Evolutionary conservation across 2,113 vertebrate genomes (phyloP).

Genomic region (Cyprinus carpio): DNA sequence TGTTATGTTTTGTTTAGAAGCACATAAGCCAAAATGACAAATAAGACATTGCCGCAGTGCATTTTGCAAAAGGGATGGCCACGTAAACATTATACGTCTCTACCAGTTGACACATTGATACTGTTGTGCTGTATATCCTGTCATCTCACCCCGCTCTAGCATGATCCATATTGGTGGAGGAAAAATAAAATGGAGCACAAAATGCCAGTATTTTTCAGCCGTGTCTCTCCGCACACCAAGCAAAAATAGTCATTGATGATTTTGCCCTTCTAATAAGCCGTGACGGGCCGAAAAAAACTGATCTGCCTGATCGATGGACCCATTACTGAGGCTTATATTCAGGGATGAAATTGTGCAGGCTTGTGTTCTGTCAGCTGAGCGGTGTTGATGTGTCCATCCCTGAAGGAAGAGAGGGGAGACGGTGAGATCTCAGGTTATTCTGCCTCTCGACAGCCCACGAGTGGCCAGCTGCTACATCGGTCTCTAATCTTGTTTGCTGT

Average conservation of each 20-base stretch:
- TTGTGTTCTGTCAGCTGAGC: slow-evolving; percentile 46
- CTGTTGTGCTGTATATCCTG: neutral
- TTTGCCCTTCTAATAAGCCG: slow-evolving; percentile 50
- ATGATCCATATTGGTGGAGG: slow-evolving; percentile 28
- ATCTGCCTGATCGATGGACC: slow-evolving; percentile 37
- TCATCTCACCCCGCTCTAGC: neutral
- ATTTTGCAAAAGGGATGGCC: neutral
- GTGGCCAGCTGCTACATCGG: slow-evolving; percentile 11
- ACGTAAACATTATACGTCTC: neutral
- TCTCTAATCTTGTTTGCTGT: slow-evolving; percentile 51
- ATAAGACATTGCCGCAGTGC: slow-evolving; percentile 1
- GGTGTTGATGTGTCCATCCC: slow-evolving; percentile 16
- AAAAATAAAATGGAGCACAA: slow-evolving; percentile 39
- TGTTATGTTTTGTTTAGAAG: slow-evolving; percentile 23
- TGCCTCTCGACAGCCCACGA: slow-evolving; percentile 34
- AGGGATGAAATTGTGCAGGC: slow-evolving; percentile 20
- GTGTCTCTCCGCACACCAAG: neutral
- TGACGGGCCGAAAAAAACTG: slow-evolving; percentile 40
- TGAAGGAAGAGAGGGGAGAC: neutral
- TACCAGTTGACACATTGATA: slow-evolving; percentile 11
- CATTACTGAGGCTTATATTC: slow-evolving; percentile 14
- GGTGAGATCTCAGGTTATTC: slow-evolving; percentile 23
- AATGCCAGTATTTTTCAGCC: slow-evolving; percentile 23
- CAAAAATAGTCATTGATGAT: slow-evolving; percentile 51
- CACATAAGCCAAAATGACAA: slow-evolving; percentile 32